Evolutionary conservation across 2,888 invertebrate genomes (phyloP), one percentile per base, ranked within the genome.

Genomic region (Epinotia brunnichana): DNA sequence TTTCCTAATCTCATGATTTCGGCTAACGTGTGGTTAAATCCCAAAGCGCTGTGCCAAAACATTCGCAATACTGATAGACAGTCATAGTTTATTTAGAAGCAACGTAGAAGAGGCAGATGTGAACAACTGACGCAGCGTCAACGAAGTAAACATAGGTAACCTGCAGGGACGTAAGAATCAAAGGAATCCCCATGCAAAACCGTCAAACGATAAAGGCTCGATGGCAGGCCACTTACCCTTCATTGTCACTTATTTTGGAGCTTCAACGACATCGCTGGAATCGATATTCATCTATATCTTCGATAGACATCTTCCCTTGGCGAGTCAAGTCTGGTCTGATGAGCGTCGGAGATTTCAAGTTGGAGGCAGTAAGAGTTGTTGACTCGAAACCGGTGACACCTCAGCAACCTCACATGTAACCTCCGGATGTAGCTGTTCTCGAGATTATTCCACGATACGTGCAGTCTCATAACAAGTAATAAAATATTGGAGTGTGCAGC

Each of bases 191-290:
- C 74, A 74, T 71, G 71, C 71, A 74, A 71, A 73, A 70, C 70
- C 74, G 56, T 74, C 70, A 69, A 69, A 70, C 74, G 60, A 66
- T 67, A 74, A 70, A 80, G 78, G 76, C 79, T 81, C 85, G 81
- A 85, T 82, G 80, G 75, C 78, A 77, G 77, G 76, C 78, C 78
- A 88, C 88, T 88, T 87, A 88, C 88, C 88, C 82, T 80, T 77
- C 68, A 69, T 44, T 57, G 51, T 57, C 29, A 71, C 67, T 57
- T 57, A 63, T 57, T 69, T 63, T 69, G 68, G 39, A 48, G 63
- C 57, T 63, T 69, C 57, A 24, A 66, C 13, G 48, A 51, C 74
- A 44, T 74, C 69, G 41, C 66, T 70, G 67, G 67, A 75, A 67
- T 63, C 67, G 62, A 74, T 69, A 48, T n/a, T 48, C 48, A n/a